A percentile compares a stretch with the other conserved stretches of the same genome.
These are phyloP conservation scores for Antheraea yamamai DNA, from an alignment of 2,888 invertebrate species.

Conservation along the genomic window DNA sequence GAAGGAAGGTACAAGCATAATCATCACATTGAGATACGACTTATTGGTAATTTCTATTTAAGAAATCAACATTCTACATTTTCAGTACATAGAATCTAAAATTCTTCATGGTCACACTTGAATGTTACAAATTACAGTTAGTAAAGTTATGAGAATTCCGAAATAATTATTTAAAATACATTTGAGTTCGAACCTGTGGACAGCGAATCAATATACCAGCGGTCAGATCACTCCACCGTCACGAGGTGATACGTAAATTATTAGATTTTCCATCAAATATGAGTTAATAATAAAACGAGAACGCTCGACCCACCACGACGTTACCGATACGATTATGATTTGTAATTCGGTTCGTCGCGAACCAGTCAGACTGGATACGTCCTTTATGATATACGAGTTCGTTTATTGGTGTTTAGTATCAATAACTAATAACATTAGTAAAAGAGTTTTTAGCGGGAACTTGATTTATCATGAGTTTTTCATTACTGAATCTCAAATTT, in stretches of 20 bases:
- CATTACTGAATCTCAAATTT: neutral
- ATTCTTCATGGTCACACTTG: too few species aligned
- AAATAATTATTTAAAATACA: too few species aligned
- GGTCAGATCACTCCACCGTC: too few species aligned
- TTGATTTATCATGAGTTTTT: neutral
- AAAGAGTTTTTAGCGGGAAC: neutral
- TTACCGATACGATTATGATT: neutral
- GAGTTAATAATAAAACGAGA: neutral
- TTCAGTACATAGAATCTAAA: too few species aligned
- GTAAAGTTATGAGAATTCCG: too few species aligned
- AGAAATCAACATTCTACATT: too few species aligned
- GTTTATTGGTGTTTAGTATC: conserved; percentile 31
- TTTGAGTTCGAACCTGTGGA: too few species aligned
- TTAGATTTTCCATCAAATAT: neutral
- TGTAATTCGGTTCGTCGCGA: conserved; percentile 15
- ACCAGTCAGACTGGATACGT: conserved; percentile 26
- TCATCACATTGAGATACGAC: too few species aligned
- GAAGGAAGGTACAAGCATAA: too few species aligned
- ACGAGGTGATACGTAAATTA: neutral
- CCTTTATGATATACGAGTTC: conserved; percentile 37
- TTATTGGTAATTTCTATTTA: too few species aligned
- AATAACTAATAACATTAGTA: conserved; percentile 10
- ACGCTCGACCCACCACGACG: conserved; percentile 13
- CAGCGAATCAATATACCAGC: too few species aligned
- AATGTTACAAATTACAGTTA: too few species aligned